A percentile compares a stretch with the other conserved stretches of the same genome.
Evolutionary conservation across 2,797 vertebrate species (phyloP).

Genomic region (Gymnocypris eckloni): DNA sequence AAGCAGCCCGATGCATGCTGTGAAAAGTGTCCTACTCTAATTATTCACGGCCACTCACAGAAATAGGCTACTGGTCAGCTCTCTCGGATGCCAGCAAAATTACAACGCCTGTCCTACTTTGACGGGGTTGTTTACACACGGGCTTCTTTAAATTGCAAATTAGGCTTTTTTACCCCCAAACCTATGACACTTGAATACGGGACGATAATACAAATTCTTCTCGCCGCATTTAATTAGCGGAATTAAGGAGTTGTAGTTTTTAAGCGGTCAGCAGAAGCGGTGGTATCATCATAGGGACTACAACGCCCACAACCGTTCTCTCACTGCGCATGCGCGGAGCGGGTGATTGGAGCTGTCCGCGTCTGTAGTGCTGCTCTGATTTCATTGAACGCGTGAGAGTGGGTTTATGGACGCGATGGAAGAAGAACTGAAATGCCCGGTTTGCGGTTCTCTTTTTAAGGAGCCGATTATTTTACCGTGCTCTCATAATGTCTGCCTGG

Average conservation of each 20-base stretch:
- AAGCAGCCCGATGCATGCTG: constrained; percentile 1
- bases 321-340: constrained; percentile 69
- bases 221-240: constrained; percentile 23
- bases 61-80: neutral
- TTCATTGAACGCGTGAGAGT: constrained; percentile 58
- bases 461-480: constrained; percentile 95
- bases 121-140: constrained; percentile 20
- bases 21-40: neutral
- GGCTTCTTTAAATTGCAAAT: constrained; percentile 52
- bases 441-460: constrained; percentile 92
- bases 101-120: constrained; percentile 9
- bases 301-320: constrained; percentile 53
- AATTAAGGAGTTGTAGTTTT: constrained; percentile 62
- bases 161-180: neutral
- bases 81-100: constrained; percentile 12
- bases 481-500: constrained; percentile 94
- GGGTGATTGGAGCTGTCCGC: constrained; percentile 74
- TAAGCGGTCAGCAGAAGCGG: neutral
- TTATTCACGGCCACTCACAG: constrained; percentile 3
- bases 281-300: constrained; percentile 10
- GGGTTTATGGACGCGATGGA: constrained; percentile 83
- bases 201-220: constrained; percentile 40
- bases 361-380: constrained; percentile 73
- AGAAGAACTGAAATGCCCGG: constrained; percentile 97
- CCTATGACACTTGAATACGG: neutral